Evolutionary conservation across 2,797 vertebrate genomes (phyloP).

Genomic region (Hipposideros larvatus): DNA sequence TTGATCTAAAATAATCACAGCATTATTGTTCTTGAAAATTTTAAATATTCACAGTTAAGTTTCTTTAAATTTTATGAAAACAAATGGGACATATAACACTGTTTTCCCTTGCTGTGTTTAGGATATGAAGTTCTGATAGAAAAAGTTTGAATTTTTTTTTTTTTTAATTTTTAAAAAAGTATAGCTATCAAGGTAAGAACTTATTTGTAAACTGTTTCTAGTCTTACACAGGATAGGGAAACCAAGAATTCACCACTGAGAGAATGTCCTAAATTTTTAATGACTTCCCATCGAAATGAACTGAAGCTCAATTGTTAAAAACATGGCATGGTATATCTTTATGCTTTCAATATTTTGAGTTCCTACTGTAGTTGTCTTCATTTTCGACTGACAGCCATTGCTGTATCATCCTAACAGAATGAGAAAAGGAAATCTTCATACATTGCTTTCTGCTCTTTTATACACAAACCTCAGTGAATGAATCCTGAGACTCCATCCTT

Average conservation of each 20-base stretch:
- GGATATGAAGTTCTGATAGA: conserved; percentile 35
- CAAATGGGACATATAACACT: not conserved
- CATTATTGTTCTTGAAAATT: not conserved
- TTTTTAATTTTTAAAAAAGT: not conserved
- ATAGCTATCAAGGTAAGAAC: not conserved
- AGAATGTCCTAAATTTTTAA: conserved; percentile 52
- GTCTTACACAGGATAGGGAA: not conserved
- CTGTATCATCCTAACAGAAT: conserved; percentile 67
- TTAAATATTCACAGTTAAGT: not conserved
- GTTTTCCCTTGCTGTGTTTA: not conserved
- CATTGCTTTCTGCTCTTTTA: conserved; percentile 76
- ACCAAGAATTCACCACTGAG: conserved; percentile 3
- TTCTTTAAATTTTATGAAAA: conserved; percentile 27
- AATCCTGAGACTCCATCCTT: conserved; percentile 66
- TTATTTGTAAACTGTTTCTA: not conserved
- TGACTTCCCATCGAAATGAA: conserved; percentile 60
- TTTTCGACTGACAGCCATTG: conserved; percentile 68
- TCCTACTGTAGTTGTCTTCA: conserved; percentile 67
- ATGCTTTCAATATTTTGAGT: conserved; percentile 65
- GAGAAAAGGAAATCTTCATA: conserved; percentile 48
- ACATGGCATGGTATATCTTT: conserved; percentile 23
- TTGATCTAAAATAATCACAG: not conserved
- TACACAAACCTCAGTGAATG: conserved; percentile 67
- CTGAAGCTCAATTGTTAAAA: conserved; percentile 50
- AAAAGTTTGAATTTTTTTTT: not conserved